Evolutionary conservation across 2,888 invertebrate species (phyloP).

Genomic region (Agrotis exclamationis): DNA sequence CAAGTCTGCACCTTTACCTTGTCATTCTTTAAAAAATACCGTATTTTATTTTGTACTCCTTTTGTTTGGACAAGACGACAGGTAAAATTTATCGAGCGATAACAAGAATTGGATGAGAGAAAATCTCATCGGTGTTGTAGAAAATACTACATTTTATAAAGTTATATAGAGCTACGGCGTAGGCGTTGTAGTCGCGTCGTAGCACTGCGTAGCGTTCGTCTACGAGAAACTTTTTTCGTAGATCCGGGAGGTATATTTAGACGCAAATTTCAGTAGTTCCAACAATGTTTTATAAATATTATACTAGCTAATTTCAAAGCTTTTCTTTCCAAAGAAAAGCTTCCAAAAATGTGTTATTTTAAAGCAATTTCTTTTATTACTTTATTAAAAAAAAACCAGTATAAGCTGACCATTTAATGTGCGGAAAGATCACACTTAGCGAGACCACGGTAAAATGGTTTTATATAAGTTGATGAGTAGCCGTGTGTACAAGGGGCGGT

Average conservation of each 20-base stretch:
- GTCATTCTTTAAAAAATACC: not conserved
- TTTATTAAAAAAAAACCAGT: too few relatives aligned
- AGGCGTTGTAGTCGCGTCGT: not conserved
- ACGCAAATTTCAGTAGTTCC: too few relatives aligned
- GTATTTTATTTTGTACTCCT: not conserved
- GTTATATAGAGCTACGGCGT: not conserved
- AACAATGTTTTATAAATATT: not conserved
- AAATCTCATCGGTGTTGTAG: not conserved
- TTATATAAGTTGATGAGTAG: too few relatives aligned
- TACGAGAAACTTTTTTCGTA: constrained; percentile 6
- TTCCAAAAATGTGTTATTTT: not conserved
- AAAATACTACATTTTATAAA: not conserved
- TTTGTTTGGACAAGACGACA: not conserved
- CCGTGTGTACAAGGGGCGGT: too few relatives aligned
- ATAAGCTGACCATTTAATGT: too few relatives aligned
- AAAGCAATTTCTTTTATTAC: not conserved
- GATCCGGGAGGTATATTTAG: too few relatives aligned
- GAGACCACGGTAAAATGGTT: too few relatives aligned
- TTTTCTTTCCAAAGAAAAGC: too few relatives aligned
- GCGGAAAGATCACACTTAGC: too few relatives aligned
- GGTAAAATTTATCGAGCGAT: constrained; percentile 8
- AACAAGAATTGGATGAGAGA: not conserved
- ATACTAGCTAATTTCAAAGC: too few relatives aligned
- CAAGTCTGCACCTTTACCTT: not conserved
- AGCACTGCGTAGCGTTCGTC: constrained; percentile 4